Base-by-base conservation (phyloP, 1,140 invertebrate genomes). In the Cydia strobilella region DNA sequence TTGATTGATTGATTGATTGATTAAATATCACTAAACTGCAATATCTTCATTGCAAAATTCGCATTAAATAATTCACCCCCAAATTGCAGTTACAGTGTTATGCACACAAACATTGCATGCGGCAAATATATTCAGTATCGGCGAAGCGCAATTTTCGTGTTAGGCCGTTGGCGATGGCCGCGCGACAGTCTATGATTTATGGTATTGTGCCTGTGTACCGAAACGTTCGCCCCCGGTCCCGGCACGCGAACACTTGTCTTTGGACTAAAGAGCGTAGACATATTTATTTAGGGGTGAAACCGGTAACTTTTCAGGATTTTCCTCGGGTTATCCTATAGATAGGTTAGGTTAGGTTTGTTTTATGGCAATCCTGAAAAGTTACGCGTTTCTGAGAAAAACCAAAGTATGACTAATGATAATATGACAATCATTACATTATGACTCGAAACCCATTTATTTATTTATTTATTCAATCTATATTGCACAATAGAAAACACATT, bases 131-230 rank as follows among this genome's bases (percentile, higher is more conserved):
- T 91, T 91, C 82, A 76, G 81, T 82, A 82, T 83, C 71, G 81
- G 72, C 63, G 78, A 82, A 81, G 84, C 83, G 87, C 88, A 89
- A 91, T 91, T 89, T 87, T 90, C 90, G 80, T 91, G 88, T 90
- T 86, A 85, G 85, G 80, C 83, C 82, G 84, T 85, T 85, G 75
- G 80, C 79, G 80, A 84, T 82, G 83, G 87, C 89, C 79, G 86
- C 77, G 82, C 83, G 86, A 90, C 86, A 86, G 85, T 79, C 59
- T 69, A 84, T 88, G 87, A 90, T 91, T 90, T 88, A 89, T 88
- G 78, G 71, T 59, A 59, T 59, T 59, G 54, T 59, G 18, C 9
- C 54, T 7, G 54, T 59, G 54, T 59, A 23, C 48, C 18, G 66
- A 74, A 63, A 27, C 76, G 73, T 79, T 76, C 76, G 79, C 71